A percentile compares a stretch with the other conserved stretches of the same genome.
These are phyloP conservation scores for Zosterops lateralis DNA, from an alignment of 2,113 vertebrate genomes.

Conservation along the genomic window DNA sequence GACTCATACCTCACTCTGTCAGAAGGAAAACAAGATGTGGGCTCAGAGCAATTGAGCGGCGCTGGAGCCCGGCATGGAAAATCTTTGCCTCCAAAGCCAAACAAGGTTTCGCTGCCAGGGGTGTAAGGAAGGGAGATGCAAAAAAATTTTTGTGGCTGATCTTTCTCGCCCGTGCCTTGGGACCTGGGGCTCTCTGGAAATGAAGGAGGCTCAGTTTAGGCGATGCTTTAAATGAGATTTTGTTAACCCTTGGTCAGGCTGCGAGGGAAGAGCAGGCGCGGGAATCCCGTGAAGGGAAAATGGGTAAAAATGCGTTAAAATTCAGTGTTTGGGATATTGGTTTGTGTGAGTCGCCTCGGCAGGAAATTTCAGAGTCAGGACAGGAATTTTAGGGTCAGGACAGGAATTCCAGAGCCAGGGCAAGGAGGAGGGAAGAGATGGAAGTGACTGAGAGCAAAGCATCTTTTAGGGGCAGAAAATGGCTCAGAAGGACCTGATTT, in stretches of 20 bases:
- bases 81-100: slow-evolving; percentile 34
- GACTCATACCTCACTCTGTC: slow-evolving; percentile 58
- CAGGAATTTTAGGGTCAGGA: neutral
- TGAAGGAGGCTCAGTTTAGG: neutral
- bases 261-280: neutral
- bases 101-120: slow-evolving; percentile 32
- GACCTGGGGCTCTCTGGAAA: neutral
- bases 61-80: slow-evolving; percentile 52
- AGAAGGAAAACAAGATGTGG: slow-evolving; percentile 64
- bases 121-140: slow-evolving; percentile 11
- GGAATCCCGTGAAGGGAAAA: neutral
- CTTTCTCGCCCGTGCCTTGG: neutral
- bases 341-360: fast-evolving
- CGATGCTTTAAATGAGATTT: neutral
- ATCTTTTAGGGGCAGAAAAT: neutral
- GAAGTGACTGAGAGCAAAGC: neutral
- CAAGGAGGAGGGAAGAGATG: neutral
- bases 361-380: neutral
- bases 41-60: slow-evolving; percentile 3
- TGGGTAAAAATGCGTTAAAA: fast-evolving
- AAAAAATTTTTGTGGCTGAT: neutral
- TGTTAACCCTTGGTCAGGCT: neutral
- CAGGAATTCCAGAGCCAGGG: neutral
- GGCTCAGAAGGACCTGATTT: neutral
- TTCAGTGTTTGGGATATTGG: neutral